Evolutionary conservation across 1,140 invertebrate species (phyloP), one percentile per base, ranked within the genome.

Genomic region (Trachymyrmex cornetzi): DNA sequence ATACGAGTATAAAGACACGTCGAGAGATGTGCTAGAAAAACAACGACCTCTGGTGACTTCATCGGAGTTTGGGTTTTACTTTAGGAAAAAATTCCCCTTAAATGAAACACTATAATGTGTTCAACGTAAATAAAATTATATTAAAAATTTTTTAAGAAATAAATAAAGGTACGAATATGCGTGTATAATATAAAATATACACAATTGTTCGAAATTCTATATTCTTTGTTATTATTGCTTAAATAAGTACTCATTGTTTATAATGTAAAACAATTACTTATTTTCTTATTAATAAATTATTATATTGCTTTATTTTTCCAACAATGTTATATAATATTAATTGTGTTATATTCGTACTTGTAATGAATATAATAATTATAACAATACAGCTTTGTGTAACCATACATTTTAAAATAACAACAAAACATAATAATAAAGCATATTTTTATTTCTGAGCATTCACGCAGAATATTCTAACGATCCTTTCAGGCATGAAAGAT

Each of bases 381-480:
- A 2, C 0, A 4, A 61, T 24, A 38, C n/a, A 14, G 2, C 27
- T 57, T 57, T n/a, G 19, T 38, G 5, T 34, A 38, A 44, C 9
- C 1, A 34, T 61, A 34, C 0, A n/a, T 77, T 61, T 77, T 27
- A 22, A 44, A n/a, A 74, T 0, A 38, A 63, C 16, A 24, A 61
- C 7, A 44, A 44, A 44, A 0, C 16, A 3, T 34, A 14, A 66
- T n/a, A 24, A 74, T 16, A 19, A 57, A 57, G 11, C 16, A 27
- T 27, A 48, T 22, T 30, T 48, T n/a, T 5, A 30, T 77, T 48
- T 77, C 64, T 22, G 24, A n/a, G 50, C 6, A 44, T 66, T n/a
- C 19, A 22, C 9, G 12, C 7, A 59, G 34, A 38, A 38, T 5
- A n/a, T 79, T 48, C 55, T 79, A 67, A 80, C 27, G 14, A 80